Evolutionary conservation across 2,888 invertebrate genomes (phyloP).

Genomic region (Drosophila rellima): DNA sequence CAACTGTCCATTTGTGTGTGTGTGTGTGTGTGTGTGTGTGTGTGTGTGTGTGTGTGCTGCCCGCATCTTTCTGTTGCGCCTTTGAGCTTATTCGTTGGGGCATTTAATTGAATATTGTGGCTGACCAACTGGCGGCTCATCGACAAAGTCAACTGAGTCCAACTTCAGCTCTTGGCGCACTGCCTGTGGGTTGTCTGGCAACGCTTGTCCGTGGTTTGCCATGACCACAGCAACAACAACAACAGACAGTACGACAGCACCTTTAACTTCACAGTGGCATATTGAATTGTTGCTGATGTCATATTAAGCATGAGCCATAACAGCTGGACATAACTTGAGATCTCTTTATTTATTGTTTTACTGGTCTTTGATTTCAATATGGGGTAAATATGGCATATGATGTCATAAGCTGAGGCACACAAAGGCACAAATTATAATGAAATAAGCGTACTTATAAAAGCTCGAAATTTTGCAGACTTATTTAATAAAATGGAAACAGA

Average conservation of each 20-base stretch:
- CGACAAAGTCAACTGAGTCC: slow-evolving; percentile 34
- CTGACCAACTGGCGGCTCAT: slow-evolving; percentile 59
- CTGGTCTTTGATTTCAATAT: slow-evolving; percentile 36
- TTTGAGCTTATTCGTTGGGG: slow-evolving; percentile 38
- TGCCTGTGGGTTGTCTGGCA: slow-evolving; percentile 15
- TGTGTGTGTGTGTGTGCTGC: slow-evolving; percentile 20
- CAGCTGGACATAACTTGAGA: slow-evolving; percentile 18
- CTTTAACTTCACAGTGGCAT: slow-evolving; percentile 31
- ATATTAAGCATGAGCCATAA: slow-evolving; percentile 40
- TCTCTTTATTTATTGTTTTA: slow-evolving; percentile 11
- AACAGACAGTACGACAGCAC: neutral
- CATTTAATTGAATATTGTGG: slow-evolving; percentile 71
- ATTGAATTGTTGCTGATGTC: slow-evolving; percentile 50
- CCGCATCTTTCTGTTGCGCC: slow-evolving; percentile 25
- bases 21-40: too few species aligned
- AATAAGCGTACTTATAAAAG: neutral
- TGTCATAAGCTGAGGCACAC: slow-evolving; percentile 15
- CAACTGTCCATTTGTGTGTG: slow-evolving; percentile 6
- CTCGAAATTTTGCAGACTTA: neutral
- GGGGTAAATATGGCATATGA: slow-evolving; percentile 26
- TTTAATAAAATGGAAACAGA: neutral
- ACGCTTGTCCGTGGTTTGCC: slow-evolving; percentile 15
- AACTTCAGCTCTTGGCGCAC: slow-evolving; percentile 20
- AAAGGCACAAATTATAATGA: neutral
- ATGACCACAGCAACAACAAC: slow-evolving; percentile 25